A percentile compares a stretch with the other conserved stretches of the same genome.
Conservation (phyloP, 35 echinoderm and acorn worm species). For the Apostichopus japonicus region DNA sequence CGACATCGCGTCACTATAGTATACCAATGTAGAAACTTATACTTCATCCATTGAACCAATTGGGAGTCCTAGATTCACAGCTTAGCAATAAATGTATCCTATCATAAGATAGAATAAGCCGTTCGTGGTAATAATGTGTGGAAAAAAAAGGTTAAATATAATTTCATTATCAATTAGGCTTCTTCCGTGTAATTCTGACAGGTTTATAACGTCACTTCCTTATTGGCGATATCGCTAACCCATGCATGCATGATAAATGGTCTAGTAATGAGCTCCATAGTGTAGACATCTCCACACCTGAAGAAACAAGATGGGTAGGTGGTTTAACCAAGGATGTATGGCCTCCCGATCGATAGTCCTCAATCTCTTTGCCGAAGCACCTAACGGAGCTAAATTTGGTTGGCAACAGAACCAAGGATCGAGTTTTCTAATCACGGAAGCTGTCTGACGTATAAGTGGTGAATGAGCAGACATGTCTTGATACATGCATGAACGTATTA, state of each 20-base stretch:
- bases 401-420: not conserved
- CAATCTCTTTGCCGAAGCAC: slow-evolving; percentile 20
- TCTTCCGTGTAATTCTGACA: not conserved
- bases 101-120: too few species aligned
- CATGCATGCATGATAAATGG: slow-evolving; percentile 30
- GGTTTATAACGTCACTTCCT: slow-evolving; percentile 24
- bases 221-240: slow-evolving; percentile 19
- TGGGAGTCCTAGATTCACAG: too few species aligned
- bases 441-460: too few species aligned
- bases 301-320: slow-evolving; percentile 39
- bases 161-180: not conserved
- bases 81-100: too few species aligned
- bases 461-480: too few species aligned
- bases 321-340: slow-evolving; percentile 36
- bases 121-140: too few species aligned
- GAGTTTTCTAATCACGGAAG: too few species aligned
- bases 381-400: slow-evolving; percentile 41
- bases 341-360: slow-evolving; percentile 44
- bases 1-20: too few species aligned
- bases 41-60: too few species aligned
- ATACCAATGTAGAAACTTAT: too few species aligned
- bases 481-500: too few species aligned
- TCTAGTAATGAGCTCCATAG: slow-evolving; percentile 26
- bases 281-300: not conserved
- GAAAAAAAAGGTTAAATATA: not conserved